These are phyloP conservation scores for Patella vulgata DNA, from an alignment of 1,140 invertebrate species.

Conservation along the genomic window DNA sequence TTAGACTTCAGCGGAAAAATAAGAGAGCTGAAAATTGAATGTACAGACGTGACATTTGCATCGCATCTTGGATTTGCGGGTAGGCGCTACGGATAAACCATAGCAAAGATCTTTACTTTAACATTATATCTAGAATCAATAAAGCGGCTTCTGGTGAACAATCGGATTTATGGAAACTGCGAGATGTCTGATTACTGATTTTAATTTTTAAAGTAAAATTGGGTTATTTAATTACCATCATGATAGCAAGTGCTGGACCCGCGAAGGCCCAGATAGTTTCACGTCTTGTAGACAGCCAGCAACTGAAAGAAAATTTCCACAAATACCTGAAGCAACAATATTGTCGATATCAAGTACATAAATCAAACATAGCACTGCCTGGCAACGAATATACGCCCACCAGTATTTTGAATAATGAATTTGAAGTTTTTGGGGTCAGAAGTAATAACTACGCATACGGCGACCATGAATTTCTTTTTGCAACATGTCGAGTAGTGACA, in stretches of 20 bases:
- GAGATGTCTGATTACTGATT: too few relatives aligned
- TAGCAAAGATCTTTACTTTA: too few relatives aligned
- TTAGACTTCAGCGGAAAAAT: not conserved
- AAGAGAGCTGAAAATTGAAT: not conserved
- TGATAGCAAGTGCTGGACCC: slow-evolving; percentile 52
- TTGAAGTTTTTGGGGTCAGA: too few relatives aligned
- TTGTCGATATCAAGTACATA: not conserved
- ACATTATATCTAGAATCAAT: too few relatives aligned
- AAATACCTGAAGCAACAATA: not conserved
- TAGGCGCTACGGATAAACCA: too few relatives aligned
- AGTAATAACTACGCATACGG: too few relatives aligned
- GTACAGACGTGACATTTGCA: not conserved
- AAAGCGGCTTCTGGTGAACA: too few relatives aligned
- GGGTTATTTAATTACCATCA: slow-evolving; percentile 43
- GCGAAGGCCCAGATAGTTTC: slow-evolving; percentile 56
- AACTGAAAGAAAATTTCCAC: slow-evolving; percentile 35
- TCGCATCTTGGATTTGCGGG: not conserved
- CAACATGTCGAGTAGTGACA: too few relatives aligned
- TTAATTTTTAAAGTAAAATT: too few relatives aligned
- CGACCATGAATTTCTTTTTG: too few relatives aligned
- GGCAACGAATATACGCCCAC: too few relatives aligned
- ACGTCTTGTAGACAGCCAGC: slow-evolving; percentile 50
- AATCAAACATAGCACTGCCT: not conserved
- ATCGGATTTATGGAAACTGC: too few relatives aligned
- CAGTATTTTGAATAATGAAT: not conserved